phyloP scores from a whole-genome alignment of 2,113 vertebrate genomes.

The Spea bombifrons region DNA sequence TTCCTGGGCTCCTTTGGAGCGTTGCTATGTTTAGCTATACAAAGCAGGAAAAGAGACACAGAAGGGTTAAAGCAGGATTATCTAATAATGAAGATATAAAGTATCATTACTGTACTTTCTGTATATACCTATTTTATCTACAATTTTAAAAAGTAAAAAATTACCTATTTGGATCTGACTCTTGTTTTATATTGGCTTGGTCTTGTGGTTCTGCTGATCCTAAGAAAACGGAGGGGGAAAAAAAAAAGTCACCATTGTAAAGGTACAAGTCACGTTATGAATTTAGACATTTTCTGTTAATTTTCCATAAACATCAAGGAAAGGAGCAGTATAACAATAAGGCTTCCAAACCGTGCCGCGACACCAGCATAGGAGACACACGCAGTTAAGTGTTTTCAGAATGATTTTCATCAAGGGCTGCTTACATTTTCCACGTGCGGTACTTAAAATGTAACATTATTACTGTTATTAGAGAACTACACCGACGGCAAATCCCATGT shows the following conservation, averaged over 20 bases:
- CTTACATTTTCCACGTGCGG: no score
- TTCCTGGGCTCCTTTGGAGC: constrained; percentile 42
- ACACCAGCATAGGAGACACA: background rate
- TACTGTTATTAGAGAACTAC: no score
- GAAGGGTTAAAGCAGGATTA: background rate
- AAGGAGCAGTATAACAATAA: background rate
- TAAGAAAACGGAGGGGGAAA: constrained; percentile 55
- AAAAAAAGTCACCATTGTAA: background rate
- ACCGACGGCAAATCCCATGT: no score
- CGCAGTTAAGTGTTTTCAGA: background rate
- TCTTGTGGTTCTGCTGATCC: constrained; percentile 58
- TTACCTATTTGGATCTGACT: constrained; percentile 65
- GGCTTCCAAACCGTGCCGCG: background rate
- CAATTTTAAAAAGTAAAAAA: constrained; percentile 50
- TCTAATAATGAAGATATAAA: background rate
- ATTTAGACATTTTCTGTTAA: background rate
- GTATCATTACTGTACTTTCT: background rate
- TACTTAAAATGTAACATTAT: no score
- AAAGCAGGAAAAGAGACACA: background rate
- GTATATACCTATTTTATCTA: constrained; percentile 52
- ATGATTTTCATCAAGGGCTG: background rate
- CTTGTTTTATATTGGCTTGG: constrained; percentile 63
- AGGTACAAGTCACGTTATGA: background rate
- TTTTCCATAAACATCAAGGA: background rate
- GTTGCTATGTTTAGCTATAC: background rate